Percentiles rank a stretch among this genome's conserved stretches.
These are phyloP conservation scores for Scarus forsteni DNA, from an alignment of 2,797 vertebrate genomes.

Conservation along the genomic window DNA sequence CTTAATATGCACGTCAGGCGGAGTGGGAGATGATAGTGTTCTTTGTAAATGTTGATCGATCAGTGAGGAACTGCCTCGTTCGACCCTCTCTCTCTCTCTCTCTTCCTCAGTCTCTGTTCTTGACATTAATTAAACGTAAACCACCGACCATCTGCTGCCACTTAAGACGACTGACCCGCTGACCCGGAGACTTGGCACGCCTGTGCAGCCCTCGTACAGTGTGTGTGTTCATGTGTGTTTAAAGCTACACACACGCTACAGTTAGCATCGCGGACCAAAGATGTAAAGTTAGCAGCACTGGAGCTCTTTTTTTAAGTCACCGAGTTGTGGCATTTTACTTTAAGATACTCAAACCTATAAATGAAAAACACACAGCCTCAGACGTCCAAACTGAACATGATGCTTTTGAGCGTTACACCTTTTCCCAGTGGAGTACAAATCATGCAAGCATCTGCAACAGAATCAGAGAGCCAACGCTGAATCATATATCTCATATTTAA, in stretches of 20 bases:
- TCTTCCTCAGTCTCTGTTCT: constrained; percentile 21
- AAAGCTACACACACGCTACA: background rate
- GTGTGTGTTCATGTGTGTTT: constrained; percentile 5
- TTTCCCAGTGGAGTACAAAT: too few relatives aligned
- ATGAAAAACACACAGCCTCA: too few relatives aligned
- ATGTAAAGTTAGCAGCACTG: too few relatives aligned
- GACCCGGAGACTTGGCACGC: constrained; percentile 33
- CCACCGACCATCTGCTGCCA: constrained; percentile 60
- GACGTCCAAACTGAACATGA: too few relatives aligned
- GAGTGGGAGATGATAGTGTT: constrained; percentile 47
- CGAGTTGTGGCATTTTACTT: too few relatives aligned
- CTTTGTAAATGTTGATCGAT: constrained; percentile 55
- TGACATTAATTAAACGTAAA: constrained; percentile 67
- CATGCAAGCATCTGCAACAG: too few relatives aligned
- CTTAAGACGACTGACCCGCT: constrained; percentile 48
- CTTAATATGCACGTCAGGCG: constrained; percentile 45
- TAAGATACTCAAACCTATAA: too few relatives aligned
- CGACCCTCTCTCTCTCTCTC: constrained; percentile 2
- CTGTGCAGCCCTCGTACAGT: constrained; percentile 1
- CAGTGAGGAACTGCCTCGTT: constrained; percentile 2
- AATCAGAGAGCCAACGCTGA: too few relatives aligned
- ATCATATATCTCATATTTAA: too few relatives aligned
- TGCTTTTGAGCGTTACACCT: too few relatives aligned
- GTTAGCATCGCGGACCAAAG: background rate
- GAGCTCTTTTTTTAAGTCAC: too few relatives aligned